These are phyloP conservation scores for Coenonympha glycerion DNA, from an alignment of 2,888 invertebrate genomes.

Conservation along the genomic window DNA sequence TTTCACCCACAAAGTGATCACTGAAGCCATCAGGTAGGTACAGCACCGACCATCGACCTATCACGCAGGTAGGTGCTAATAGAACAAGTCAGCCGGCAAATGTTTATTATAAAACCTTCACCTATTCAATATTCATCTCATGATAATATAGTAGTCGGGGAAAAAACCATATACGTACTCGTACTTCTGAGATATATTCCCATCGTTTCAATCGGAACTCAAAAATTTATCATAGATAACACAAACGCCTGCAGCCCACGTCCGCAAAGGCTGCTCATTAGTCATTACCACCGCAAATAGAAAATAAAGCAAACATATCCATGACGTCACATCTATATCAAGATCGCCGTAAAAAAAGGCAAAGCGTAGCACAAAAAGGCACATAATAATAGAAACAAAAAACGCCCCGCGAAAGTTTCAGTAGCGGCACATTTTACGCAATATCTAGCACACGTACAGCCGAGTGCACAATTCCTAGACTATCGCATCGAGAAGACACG, in stretches of 20 bases:
- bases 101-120: not conserved
- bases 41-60: too few species aligned
- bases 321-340: slow-evolving; percentile 36
- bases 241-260: slow-evolving; percentile 24
- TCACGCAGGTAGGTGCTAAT: not conserved
- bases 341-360: slow-evolving; percentile 42
- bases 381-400: slow-evolving; percentile 51
- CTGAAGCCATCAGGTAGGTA: not conserved
- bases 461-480: slow-evolving; percentile 37
- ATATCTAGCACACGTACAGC: slow-evolving; percentile 43
- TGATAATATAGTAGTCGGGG: not conserved
- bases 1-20: not conserved
- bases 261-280: slow-evolving; percentile 30
- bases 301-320: slow-evolving; percentile 31
- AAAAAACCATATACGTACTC: slow-evolving; percentile 12
- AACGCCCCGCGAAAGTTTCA: slow-evolving; percentile 47
- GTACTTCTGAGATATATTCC: slow-evolving; percentile 13
- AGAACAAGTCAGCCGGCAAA: not conserved
- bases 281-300: slow-evolving; percentile 26
- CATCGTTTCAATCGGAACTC: slow-evolving; percentile 23
- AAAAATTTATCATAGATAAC: slow-evolving; percentile 29
- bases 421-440: slow-evolving; percentile 44
- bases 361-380: slow-evolving; percentile 43
- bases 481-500: slow-evolving; percentile 56
- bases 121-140: not conserved